Evolutionary conservation across 2,113 vertebrate species (phyloP), one percentile per base, ranked within the genome.

Genomic region (Ceyx cyanopectus): DNA sequence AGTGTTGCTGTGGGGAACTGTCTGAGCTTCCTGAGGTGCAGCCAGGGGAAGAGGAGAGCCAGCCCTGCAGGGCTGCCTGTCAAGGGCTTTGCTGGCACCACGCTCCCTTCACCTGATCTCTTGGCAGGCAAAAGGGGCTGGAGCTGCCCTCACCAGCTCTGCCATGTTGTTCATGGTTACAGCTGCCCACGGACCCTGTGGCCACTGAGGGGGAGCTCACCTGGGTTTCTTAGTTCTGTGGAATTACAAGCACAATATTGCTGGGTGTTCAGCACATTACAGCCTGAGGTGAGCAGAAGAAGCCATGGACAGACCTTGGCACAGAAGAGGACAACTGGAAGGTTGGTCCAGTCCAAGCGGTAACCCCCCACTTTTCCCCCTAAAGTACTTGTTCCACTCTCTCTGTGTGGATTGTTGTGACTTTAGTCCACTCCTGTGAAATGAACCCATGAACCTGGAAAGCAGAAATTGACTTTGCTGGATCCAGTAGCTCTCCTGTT

Each of bases 41-140:
- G 57, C 30, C 30, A 19, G n/a, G 26, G 40, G 24, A 48, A 24
- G 46, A 60, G 53, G 45, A 30, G 0, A 3, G 48, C 19, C 41
- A 63, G 26, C n/a, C 14, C 77, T 0, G 3, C 1, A 1, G 24
- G 43, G 27, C 13, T 40, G 48, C 41, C 6, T 0, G 1, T 23
- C 18, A 3, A 54, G 34, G n/a, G 12, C 54, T 53, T 46, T 62
- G 50, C 30, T 53, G 67, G 77, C 60, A 78, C 14, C 43, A 12
- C 18, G 48, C 24, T 63, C 17, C 50, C 24, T 63, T 14, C 50
- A 24, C 50, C 72, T 48, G 3, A 11, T 48, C n/a, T 48, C 37
- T 60, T 62, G 18, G 43, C 37, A 27, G 57, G 21, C 4, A 34
- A 81, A 40, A 5, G 0, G 3, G 26, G n/a, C 29, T 26, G 26